These are phyloP conservation scores for Xerus rutilus DNA, from an alignment of 2,797 vertebrate genomes.

Conservation along the genomic window DNA sequence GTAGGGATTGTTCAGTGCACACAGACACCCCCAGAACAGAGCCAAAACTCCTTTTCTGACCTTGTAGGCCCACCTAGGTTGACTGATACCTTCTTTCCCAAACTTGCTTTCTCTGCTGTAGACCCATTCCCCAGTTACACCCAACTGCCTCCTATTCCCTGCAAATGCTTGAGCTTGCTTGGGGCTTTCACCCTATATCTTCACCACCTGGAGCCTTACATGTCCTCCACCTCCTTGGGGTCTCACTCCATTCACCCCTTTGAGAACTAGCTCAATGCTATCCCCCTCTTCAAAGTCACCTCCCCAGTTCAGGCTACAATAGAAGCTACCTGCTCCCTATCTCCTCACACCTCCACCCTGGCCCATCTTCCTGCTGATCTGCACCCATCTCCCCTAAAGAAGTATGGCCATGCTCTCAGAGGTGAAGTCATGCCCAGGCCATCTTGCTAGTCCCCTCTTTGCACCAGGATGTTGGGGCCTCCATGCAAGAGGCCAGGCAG, in stretches of 20 bases:
- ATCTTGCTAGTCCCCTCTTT: background rate
- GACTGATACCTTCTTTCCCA: background rate
- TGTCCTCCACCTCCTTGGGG: background rate
- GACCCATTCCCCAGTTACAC: fast-evolving
- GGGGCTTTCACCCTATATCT: background rate
- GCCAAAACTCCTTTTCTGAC: fast-evolving
- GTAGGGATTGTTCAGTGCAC: background rate
- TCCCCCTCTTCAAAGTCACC: background rate
- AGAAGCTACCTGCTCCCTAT: too few species aligned
- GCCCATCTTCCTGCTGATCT: background rate
- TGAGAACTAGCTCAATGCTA: background rate
- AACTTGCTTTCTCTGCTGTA: background rate
- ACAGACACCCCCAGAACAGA: background rate
- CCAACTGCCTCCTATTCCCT: background rate
- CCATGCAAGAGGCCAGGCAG: background rate
- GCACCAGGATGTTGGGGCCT: background rate
- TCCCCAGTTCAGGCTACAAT: background rate
- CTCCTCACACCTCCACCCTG: too few species aligned
- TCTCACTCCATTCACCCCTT: background rate
- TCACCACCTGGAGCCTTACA: background rate
- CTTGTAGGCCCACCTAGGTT: fast-evolving
- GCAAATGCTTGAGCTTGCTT: fast-evolving
- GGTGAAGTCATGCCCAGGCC: background rate
- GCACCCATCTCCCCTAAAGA: background rate
- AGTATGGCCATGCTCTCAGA: background rate